Percentiles rank a stretch among this genome's conserved stretches.
phyloP scores from a whole-genome alignment of 2,888 invertebrate species.

The Caenorhabditis uteleia region DNA sequence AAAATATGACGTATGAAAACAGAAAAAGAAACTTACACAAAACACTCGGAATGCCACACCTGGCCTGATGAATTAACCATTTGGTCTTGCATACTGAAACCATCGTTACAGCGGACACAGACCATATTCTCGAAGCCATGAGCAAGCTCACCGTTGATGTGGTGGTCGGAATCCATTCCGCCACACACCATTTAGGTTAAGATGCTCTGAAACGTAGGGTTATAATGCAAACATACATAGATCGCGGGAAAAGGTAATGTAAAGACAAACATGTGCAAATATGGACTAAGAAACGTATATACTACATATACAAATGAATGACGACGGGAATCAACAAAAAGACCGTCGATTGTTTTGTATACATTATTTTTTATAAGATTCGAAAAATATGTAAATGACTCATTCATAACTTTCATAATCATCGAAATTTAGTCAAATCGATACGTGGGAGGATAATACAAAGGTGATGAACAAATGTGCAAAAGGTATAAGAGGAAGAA shows the following conservation, averaged over 20 bases:
- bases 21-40: constrained; percentile 80
- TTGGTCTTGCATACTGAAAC: constrained; percentile 93
- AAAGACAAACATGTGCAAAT: constrained; percentile 37
- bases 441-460: no score
- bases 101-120: constrained; percentile 80
- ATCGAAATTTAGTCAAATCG: no score
- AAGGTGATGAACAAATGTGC: no score
- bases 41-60: constrained; percentile 97
- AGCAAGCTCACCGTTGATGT: constrained; percentile 59
- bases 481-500: no score
- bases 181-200: constrained; percentile 54
- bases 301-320: no score
- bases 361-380: background rate
- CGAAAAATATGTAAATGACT: no score
- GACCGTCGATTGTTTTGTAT: background rate
- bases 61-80: constrained; percentile 98
- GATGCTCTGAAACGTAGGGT: constrained; percentile 9
- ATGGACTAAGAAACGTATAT: no score
- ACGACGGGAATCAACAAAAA: no score
- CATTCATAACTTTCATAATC: no score
- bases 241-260: constrained; percentile 26
- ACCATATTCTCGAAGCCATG: constrained; percentile 64
- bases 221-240: constrained; percentile 12
- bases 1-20: background rate
- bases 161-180: constrained; percentile 52